A percentile compares a stretch with the other conserved stretches of the same genome.
These are phyloP conservation scores for Parazoanthus darwini DNA, from an alignment of 92 coral and sea anemone species.

Conservation along the genomic window DNA sequence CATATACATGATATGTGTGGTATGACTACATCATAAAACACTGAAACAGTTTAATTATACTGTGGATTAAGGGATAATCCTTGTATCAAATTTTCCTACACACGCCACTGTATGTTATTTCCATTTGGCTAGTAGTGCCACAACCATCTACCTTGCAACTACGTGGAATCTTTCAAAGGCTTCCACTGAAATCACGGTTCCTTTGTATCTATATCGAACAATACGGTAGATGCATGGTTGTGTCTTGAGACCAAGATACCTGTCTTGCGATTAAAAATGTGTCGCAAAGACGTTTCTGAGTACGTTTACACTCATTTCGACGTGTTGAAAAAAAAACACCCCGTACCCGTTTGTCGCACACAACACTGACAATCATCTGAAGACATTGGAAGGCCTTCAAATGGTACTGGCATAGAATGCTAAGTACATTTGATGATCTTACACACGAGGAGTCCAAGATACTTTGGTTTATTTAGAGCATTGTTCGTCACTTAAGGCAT, in stretches of 20 bases:
- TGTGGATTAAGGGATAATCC: background rate
- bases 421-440: background rate
- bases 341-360: background rate
- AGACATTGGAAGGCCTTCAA: background rate
- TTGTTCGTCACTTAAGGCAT: background rate
- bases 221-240: background rate
- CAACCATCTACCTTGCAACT: background rate
- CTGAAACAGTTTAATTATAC: no score
- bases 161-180: background rate
- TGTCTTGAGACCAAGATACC: background rate
- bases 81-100: background rate
- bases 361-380: no score
- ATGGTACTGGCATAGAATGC: background rate
- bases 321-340: background rate
- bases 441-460: background rate
- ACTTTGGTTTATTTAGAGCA: background rate
- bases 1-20: background rate
- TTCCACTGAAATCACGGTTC: background rate
- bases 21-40: background rate
- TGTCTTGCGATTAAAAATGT: background rate
- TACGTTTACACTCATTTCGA: background rate
- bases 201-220: background rate
- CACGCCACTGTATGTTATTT: background rate
- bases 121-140: background rate
- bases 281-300: background rate